Evolutionary conservation across 1,140 invertebrate genomes (phyloP).

Genomic region (Dermatophagoides farinae): DNA sequence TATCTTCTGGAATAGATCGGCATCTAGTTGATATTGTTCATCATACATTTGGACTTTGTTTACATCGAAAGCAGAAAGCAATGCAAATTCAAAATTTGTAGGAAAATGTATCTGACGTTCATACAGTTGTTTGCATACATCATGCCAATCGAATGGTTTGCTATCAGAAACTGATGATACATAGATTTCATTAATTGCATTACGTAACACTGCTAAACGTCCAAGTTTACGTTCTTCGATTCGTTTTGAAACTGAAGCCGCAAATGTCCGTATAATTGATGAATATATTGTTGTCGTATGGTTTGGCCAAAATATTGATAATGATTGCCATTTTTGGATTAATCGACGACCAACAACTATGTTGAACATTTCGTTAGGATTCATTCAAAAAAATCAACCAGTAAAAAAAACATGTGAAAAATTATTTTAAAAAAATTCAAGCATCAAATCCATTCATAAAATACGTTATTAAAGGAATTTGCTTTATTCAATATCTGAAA

Average conservation of each 20-base stretch:
- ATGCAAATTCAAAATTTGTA: slow-evolving; percentile 1
- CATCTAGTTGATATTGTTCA: neutral
- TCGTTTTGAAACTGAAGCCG: neutral
- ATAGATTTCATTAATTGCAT: neutral
- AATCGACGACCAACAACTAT: too few species aligned
- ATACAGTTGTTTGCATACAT: neutral
- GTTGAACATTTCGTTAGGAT: too few species aligned
- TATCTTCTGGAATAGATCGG: neutral
- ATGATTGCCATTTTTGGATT: too few species aligned
- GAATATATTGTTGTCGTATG: too few species aligned
- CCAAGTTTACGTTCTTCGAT: neutral
- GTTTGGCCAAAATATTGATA: too few species aligned
- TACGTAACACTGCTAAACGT: neutral
- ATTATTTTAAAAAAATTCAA: too few species aligned
- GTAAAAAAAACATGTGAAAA: too few species aligned
- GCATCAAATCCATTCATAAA: too few species aligned
- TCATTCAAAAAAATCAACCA: too few species aligned
- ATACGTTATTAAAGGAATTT: too few species aligned
- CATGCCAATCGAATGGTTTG: neutral
- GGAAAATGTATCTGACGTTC: neutral
- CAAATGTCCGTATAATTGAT: too few species aligned
- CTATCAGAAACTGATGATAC: neutral
- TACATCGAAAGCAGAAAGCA: neutral
- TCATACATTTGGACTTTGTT: neutral
- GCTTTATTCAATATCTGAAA: too few species aligned